phyloP scores from a whole-genome alignment of 2,113 vertebrate genomes.

The Heptranchias perlo region DNA sequence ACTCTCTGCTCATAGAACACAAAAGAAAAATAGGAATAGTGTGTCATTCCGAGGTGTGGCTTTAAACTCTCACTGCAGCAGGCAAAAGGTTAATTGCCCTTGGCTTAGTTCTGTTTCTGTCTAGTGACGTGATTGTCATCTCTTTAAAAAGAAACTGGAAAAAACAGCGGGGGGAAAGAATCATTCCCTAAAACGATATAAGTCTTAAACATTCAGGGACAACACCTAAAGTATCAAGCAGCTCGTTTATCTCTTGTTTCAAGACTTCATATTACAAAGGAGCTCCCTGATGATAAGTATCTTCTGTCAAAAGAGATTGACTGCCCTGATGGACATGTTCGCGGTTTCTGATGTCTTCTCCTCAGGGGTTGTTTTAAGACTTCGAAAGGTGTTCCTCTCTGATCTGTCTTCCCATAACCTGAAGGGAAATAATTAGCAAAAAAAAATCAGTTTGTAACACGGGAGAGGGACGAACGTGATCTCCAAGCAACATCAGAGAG shows the following conservation, averaged over 20 bases:
- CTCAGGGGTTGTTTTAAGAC: conserved; percentile 30
- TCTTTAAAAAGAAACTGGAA: conserved; percentile 17
- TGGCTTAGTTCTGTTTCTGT: neutral
- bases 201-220: conserved; percentile 29
- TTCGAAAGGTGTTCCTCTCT: conserved; percentile 31
- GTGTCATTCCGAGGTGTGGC: neutral
- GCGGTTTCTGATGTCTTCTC: conserved; percentile 36
- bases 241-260: conserved; percentile 38
- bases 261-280: conserved; percentile 38
- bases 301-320: conserved; percentile 35
- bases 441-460: conserved; percentile 31
- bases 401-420: conserved; percentile 31
- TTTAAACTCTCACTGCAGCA: conserved; percentile 23
- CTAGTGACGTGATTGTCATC: neutral
- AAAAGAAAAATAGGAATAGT: neutral
- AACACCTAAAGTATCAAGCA: conserved; percentile 38
- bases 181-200: conserved; percentile 24
- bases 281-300: conserved; percentile 36
- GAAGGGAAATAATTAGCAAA: conserved; percentile 35
- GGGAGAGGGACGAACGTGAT: conserved; percentile 16
- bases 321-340: conserved; percentile 35
- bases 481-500: conserved; percentile 6
- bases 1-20: neutral
- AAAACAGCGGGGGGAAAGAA: neutral
- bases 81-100: conserved; percentile 23